Base-by-base conservation (phyloP, 2,888 invertebrate genomes). In the Dynastes grantii region DNA sequence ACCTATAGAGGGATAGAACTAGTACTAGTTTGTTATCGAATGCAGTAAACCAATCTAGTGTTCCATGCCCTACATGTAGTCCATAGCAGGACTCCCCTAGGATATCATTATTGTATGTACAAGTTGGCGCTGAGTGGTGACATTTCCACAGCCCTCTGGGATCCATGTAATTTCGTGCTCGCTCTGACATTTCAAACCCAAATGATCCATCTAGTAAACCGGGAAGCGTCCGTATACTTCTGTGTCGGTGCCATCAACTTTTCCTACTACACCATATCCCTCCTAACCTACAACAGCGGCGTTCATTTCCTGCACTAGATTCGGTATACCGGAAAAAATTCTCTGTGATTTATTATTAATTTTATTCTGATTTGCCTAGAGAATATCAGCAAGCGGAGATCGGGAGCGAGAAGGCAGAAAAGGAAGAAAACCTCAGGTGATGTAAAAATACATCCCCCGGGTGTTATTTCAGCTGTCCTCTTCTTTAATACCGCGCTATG, bases 101-200 rank as follows among this genome's bases (percentile, higher is more conserved):
- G 87, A 87, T 86, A 85, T 85, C 86, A 87, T 87, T 87, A 88
- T 87, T 87, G 87, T 86, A 86, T 85, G 86, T 88, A 87, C 86
- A 87, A 87, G 86, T 86, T 85, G 85, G 84, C 84, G 86, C 85
- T 85, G 87, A 88, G 88, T 88, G 88, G 87, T 88, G 88, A 88
- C 88, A 88, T 88, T 88, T 88, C 83, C 85, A 86, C 83, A 83
- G 84, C 84, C 88, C 87, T 81, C 76, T 65, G 88, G 88, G 88
- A 88, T 85, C 85, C 87, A 86, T 87, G 86, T 87, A 87, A 88
- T 88, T 88, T 86, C 85, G 85, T 84, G 85, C 85, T 87, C 84
- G 84, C 85, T 84, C 85, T 87, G 88, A 87, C 88, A 88, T 88
- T 87, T 87, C 87, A 84, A 85, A 86, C 86, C 85, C 84, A 85